Evolutionary conservation across 2,113 vertebrate species (phyloP), one percentile per base, ranked within the genome.

Genomic region (Larimichthys polyactis): DNA sequence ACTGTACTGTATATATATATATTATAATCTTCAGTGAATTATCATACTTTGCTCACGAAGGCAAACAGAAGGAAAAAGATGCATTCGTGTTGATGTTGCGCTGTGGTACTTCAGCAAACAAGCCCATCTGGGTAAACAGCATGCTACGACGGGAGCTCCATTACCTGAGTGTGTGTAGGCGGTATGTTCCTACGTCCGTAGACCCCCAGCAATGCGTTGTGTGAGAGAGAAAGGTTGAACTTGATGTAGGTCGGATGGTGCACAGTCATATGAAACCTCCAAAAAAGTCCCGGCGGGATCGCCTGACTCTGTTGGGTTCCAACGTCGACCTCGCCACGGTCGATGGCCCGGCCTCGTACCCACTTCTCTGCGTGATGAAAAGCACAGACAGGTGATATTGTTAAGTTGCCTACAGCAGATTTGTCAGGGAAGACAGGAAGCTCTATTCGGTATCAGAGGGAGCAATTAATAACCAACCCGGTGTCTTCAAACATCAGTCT

Each of bases 141-240:
- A 68, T 49, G 78, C 29, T 64, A 7, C 71, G 15, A 72, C 58
- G 63, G 81, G 32, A 46, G 60, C 46, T 48, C 63, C 20, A 78
- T 85, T 96, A 99, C 98, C 98, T 99, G 98, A 65, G 98, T 99
- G 89, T 99, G 98, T 65, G 98, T 99, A 51, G 98, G 98, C 66
- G 98, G 98, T 88, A 98, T 96, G 92, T 99, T 99, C 92, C 98
- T 96, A 93, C 98, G 96, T 75, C 98, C 98, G 58, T 99, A 99
- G 93, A 99, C 97, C 71, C 98, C 98, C 87, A 99, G 95, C 76
- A 99, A 93, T 54, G 98, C 98, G 73, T 98, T 97, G 92, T 97
- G 97, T 0, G 97, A 97, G 85, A 99, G 96, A 0, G 98, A 98
- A 77, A 99, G 94, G 90, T 99, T 99, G 88, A 99, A 99, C 91